Conservation (phyloP, 92 coral and sea anemone species). For the Phenganax marumi region DNA sequence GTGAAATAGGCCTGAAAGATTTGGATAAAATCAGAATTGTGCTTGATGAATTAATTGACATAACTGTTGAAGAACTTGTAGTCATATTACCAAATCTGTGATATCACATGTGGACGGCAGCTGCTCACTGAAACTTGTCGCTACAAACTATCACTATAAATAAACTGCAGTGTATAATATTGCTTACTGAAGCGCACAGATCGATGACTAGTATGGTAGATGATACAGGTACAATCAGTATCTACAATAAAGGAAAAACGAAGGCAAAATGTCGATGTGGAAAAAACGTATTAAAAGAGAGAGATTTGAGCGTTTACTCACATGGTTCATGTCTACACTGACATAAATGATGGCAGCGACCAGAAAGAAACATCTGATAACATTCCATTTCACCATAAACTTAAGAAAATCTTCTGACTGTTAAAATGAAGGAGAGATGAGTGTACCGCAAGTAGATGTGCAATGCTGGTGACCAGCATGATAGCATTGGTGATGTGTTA, state of each 20-base stretch:
- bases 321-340: not conserved
- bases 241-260: not conserved
- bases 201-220: not conserved
- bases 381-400: conserved; percentile 26
- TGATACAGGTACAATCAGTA: not conserved
- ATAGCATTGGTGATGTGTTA: not conserved
- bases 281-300: not conserved
- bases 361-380: conserved; percentile 1
- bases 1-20: not conserved
- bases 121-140: too few species aligned
- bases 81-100: too few species aligned
- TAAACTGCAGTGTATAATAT: too few species aligned
- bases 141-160: too few species aligned
- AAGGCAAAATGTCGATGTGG: not conserved
- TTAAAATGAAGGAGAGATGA: not conserved
- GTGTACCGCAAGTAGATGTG: not conserved
- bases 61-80: too few species aligned
- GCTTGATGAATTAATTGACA: too few species aligned
- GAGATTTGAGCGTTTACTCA: not conserved
- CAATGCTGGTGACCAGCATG: not conserved
- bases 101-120: not conserved
- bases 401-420: conserved; percentile 16
- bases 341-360: conserved; percentile 4
- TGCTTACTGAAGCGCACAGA: not conserved
- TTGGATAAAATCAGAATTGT: too few species aligned